Percentiles rank a stretch among this genome's conserved stretches.
Evolutionary conservation across 2,888 invertebrate genomes (phyloP).

Genomic region (Pristionchus fissidentatus): DNA sequence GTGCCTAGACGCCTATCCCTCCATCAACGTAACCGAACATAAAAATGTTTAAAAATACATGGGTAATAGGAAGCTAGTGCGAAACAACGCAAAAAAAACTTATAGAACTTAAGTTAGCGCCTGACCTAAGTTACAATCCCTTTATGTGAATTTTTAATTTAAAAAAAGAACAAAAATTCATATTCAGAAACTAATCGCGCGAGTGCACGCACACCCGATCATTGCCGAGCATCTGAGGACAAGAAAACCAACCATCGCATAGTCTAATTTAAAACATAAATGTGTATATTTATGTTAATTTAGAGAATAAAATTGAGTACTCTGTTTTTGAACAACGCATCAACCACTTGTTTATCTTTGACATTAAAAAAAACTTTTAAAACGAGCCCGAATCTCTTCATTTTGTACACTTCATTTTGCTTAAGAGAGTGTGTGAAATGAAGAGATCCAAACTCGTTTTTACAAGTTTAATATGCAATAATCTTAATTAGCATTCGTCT

Average conservation of each 20-base stretch:
- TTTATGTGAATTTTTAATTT: background rate
- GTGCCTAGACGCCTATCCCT: constrained; percentile 69
- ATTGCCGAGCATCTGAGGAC: constrained; percentile 62
- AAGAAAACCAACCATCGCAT: constrained; percentile 52
- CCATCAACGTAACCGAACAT: constrained; percentile 56
- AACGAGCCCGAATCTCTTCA: too few relatives aligned
- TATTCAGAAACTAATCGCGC: constrained; percentile 61
- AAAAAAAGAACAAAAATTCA: background rate
- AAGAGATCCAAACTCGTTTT: too few relatives aligned
- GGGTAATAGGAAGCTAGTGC: background rate
- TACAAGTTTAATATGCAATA: too few relatives aligned
- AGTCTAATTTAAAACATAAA: background rate
- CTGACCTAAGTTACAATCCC: background rate
- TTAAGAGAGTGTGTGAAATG: too few relatives aligned
- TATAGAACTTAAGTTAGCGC: background rate
- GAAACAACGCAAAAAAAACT: background rate
- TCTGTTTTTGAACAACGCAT: too few relatives aligned
- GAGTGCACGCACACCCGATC: constrained; percentile 66
- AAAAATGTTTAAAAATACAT: background rate
- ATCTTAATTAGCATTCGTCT: constrained; percentile 1
- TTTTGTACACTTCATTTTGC: too few relatives aligned
- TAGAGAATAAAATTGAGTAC: too few relatives aligned
- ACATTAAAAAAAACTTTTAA: too few relatives aligned
- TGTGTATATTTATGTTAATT: background rate
- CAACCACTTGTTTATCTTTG: too few relatives aligned